A percentile compares a stretch with the other conserved stretches of the same genome.
phyloP scores from a whole-genome alignment of 2,797 vertebrate genomes.

The Scolopax rusticola region DNA sequence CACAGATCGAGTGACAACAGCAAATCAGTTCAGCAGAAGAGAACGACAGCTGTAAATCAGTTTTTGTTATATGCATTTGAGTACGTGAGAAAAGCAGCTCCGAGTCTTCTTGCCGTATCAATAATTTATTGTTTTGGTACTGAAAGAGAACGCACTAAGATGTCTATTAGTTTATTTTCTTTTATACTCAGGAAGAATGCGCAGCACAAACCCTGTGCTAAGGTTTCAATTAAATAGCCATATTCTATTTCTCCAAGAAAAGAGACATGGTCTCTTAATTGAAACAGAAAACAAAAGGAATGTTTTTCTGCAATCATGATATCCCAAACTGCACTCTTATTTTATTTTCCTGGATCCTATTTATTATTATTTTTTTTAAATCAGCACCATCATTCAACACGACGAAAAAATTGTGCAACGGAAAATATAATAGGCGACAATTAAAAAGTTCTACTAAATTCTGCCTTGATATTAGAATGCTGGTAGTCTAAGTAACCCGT shows the following conservation, averaged over 20 bases:
- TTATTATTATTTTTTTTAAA: background rate
- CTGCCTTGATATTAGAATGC: constrained; percentile 43
- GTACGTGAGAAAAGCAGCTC: constrained; percentile 34
- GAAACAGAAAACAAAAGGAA: constrained; percentile 43
- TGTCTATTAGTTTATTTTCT: constrained; percentile 19
- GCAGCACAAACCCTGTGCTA: background rate
- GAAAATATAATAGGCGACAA: background rate
- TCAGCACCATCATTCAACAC: constrained; percentile 31
- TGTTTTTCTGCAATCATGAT: background rate
- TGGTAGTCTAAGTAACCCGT: constrained; percentile 8
- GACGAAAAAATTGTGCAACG: background rate
- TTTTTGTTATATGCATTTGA: constrained; percentile 27
- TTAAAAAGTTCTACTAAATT: constrained; percentile 54
- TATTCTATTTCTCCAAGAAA: constrained; percentile 19
- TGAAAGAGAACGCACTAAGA: background rate
- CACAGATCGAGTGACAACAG: constrained; percentile 65
- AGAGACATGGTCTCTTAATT: background rate
- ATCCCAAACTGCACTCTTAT: background rate
- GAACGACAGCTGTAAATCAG: constrained; percentile 69
- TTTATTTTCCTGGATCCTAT: constrained; percentile 33
- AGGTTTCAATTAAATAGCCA: constrained; percentile 24
- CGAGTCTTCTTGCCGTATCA: background rate
- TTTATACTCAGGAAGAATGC: constrained; percentile 8
- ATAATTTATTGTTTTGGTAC: background rate
- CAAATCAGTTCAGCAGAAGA: constrained; percentile 57